Conservation (phyloP, 2,113 vertebrate species). For the Centropus unirufus region DNA sequence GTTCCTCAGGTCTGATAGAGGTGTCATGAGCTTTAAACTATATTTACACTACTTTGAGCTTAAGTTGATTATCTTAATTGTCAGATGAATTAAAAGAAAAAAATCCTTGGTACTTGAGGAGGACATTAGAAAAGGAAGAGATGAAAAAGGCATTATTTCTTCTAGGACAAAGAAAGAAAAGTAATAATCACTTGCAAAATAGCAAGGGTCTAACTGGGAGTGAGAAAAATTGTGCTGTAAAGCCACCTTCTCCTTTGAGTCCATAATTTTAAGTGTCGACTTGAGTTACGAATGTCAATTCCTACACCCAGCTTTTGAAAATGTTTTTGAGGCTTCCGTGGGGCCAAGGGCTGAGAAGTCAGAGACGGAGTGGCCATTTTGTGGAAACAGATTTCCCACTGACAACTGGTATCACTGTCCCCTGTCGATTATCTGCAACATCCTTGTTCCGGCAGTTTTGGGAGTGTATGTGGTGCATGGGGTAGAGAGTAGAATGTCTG, state of each 20-base stretch:
- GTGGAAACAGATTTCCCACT: not conserved
- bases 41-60: not conserved
- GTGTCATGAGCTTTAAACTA: not conserved
- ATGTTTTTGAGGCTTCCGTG: not conserved
- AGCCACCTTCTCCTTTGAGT: not conserved
- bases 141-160: not conserved
- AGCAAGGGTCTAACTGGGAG: not conserved
- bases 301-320: not conserved
- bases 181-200: not conserved
- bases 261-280: not conserved
- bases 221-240: not conserved
- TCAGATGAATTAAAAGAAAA: not conserved
- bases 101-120: not conserved
- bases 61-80: not conserved
- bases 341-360: not conserved
- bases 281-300: not conserved
- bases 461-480: not conserved
- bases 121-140: not conserved
- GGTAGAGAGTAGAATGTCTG: not conserved
- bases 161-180: not conserved
- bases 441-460: rapidly evolving
- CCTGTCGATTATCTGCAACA: not conserved
- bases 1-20: not conserved
- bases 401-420: not conserved
- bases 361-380: not conserved